Percentiles rank a stretch among this genome's conserved stretches.
These are phyloP conservation scores for Scaeva pyrastri DNA, from an alignment of 2,888 invertebrate species.

Conservation along the genomic window DNA sequence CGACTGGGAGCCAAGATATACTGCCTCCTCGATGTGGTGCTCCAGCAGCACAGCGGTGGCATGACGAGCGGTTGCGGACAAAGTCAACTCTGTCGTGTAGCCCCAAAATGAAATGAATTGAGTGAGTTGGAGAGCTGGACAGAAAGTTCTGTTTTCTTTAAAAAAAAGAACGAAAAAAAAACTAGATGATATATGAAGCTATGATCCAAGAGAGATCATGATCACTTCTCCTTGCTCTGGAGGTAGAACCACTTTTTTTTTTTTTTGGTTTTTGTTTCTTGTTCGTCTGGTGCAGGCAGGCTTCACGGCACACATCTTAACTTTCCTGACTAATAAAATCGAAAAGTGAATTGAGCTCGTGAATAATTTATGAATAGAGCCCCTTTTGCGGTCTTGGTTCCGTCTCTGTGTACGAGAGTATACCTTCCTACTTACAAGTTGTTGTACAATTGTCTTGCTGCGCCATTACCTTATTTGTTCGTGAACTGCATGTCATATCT, in stretches of 20 bases:
- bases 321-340: constrained; percentile 71
- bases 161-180: constrained; percentile 32
- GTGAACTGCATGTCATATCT: constrained; percentile 66
- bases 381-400: constrained; percentile 38
- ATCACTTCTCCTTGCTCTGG: constrained; percentile 34
- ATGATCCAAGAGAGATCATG: constrained; percentile 45
- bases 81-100: constrained; percentile 60
- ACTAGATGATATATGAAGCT: constrained; percentile 69
- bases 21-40: neutral
- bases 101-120: constrained; percentile 73
- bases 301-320: constrained; percentile 61
- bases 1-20: neutral
- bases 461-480: constrained; percentile 72
- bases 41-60: neutral
- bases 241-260: neutral
- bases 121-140: constrained; percentile 67
- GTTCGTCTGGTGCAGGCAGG: neutral
- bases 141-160: constrained; percentile 51
- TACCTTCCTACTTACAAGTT: constrained; percentile 33
- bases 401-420: neutral
- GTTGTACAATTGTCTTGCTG: constrained; percentile 64
- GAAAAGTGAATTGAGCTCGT: constrained; percentile 74
- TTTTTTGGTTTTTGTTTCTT: neutral
- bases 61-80: constrained; percentile 14
- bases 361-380: constrained; percentile 74